Evolutionary conservation across 2,797 vertebrate species (phyloP).

Genomic region (Hyperoplus lanceolatus): DNA sequence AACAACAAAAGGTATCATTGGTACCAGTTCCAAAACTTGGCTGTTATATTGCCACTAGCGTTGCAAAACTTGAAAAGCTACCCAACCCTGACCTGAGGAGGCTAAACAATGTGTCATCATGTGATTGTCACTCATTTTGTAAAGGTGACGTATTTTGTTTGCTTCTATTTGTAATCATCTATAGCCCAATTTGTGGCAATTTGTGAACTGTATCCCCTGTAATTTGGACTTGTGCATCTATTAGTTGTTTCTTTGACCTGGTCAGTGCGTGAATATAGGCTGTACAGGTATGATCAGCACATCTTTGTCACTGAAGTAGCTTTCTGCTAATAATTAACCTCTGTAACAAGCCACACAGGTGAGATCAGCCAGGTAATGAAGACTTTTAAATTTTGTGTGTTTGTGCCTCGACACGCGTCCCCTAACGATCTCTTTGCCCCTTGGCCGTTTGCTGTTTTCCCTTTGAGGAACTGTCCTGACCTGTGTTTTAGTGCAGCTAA

Average conservation of each 20-base stretch:
- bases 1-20: neutral
- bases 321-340: conserved; percentile 57
- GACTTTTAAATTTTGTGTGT: conserved; percentile 60
- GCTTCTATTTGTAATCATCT: neutral
- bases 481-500: conserved; percentile 81
- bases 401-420: conserved; percentile 59
- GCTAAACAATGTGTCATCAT: neutral
- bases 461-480: conserved; percentile 76
- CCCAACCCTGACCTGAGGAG: neutral
- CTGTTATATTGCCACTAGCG: no score
- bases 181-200: neutral
- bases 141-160: neutral
- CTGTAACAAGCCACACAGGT: conserved; percentile 57
- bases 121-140: neutral
- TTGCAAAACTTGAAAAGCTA: neutral
- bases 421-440: conserved; percentile 70
- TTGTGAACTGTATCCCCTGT: neutral
- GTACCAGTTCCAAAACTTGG: neutral
- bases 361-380: conserved; percentile 74
- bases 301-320: conserved; percentile 52
- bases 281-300: conserved; percentile 59
- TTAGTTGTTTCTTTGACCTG: conserved; percentile 29
- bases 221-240: neutral
- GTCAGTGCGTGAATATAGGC: conserved; percentile 22
- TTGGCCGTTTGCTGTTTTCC: conserved; percentile 59